These are phyloP conservation scores for Scopus umbretta DNA, from an alignment of 2,113 vertebrate genomes.

Conservation along the genomic window DNA sequence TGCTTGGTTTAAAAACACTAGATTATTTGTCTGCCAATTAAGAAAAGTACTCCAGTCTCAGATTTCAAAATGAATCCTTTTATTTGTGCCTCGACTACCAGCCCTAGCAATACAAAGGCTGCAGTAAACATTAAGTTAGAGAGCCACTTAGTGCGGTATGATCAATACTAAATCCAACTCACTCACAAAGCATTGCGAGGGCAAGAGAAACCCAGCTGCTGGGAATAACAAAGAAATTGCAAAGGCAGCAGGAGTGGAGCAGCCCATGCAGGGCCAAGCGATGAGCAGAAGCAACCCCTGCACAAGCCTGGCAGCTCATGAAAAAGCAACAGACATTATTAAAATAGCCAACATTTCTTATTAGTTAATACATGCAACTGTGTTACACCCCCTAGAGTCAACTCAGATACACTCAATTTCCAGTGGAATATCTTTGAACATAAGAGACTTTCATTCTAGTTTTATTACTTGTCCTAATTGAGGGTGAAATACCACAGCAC, in stretches of 20 bases:
- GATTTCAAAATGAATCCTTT: not conserved
- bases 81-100: not conserved
- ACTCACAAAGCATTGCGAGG: not conserved
- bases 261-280: fast-evolving
- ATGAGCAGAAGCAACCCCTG: not conserved
- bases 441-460: not conserved
- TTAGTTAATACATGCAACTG: not conserved
- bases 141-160: not conserved
- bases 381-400: not conserved
- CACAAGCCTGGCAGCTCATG: not conserved
- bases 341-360: not conserved
- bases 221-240: not conserved
- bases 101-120: not conserved
- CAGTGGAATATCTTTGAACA: not conserved
- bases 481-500: not conserved
- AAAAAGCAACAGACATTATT: not conserved
- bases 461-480: not conserved
- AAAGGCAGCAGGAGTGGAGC: not conserved
- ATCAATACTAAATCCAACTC: not conserved
- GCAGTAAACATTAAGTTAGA: not conserved
- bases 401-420: not conserved
- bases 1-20: not conserved
- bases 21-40: not conserved
- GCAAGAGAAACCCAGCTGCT: not conserved
- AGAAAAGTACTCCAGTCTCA: not conserved